phyloP scores from a whole-genome alignment of 1,140 invertebrate genomes.

The Rhizoglyphus robini region DNA sequence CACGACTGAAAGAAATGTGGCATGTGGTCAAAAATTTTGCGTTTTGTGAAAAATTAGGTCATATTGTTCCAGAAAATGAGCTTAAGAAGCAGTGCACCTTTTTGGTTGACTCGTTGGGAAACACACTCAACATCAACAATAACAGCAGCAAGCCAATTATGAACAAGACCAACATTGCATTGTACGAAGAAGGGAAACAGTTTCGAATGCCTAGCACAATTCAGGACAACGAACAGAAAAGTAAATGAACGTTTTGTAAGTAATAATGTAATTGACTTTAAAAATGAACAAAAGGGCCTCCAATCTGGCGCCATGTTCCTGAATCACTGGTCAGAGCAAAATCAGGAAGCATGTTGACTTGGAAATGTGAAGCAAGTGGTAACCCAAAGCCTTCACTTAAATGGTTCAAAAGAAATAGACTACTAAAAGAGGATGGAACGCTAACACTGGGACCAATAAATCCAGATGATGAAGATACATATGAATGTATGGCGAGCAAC shows the following conservation, averaged over 20 bases:
- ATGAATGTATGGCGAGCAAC: constrained; percentile 73
- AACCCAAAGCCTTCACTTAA: constrained; percentile 54
- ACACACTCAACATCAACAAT: not conserved
- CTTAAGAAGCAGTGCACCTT: not conserved
- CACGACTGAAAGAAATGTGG: not conserved
- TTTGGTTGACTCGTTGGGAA: not conserved
- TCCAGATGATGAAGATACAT: constrained; percentile 58
- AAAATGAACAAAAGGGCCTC: constrained; percentile 31
- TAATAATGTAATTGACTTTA: not conserved
- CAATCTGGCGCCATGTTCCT: constrained; percentile 45
- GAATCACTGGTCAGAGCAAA: constrained; percentile 54
- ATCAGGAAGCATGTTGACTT: constrained; percentile 52
- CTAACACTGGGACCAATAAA: constrained; percentile 62
- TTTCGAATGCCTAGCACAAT: not conserved
- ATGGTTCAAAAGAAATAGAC: constrained; percentile 55
- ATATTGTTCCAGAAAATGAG: not conserved
- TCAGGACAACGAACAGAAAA: not conserved
- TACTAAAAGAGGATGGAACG: constrained; percentile 44
- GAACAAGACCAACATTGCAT: not conserved
- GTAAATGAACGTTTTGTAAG: not conserved
- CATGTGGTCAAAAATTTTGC: not conserved
- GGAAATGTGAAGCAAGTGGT: constrained; percentile 65
- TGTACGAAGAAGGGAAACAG: not conserved
- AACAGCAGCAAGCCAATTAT: not conserved
- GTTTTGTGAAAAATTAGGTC: not conserved